phyloP scores from a whole-genome alignment of 2,888 invertebrate species.

The Ptychoptera contaminata region DNA sequence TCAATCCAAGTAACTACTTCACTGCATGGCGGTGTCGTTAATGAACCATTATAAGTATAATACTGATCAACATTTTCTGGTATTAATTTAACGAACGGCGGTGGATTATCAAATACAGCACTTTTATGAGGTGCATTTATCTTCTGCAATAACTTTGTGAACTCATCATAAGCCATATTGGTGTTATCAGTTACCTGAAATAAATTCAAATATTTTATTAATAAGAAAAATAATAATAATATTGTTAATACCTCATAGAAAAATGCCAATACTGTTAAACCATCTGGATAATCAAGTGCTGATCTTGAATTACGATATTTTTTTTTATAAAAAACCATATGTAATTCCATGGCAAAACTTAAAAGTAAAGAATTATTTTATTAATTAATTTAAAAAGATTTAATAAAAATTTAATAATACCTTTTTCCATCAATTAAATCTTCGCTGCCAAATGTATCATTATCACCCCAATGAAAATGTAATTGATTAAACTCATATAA shows the following conservation, averaged over 20 bases:
- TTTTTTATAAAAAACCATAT: constrained; percentile 59
- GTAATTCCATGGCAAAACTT: constrained; percentile 60
- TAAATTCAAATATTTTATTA: background rate
- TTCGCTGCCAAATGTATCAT: constrained; percentile 64
- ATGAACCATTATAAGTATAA: constrained; percentile 71
- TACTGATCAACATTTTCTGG: constrained; percentile 43
- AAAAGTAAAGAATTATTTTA: constrained; percentile 8
- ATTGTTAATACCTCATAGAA: constrained; percentile 49
- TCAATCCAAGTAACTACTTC: constrained; percentile 82
- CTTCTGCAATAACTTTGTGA: constrained; percentile 38
- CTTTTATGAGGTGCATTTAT: constrained; percentile 39
- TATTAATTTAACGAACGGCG: constrained; percentile 39
- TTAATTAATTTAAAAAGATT: background rate
- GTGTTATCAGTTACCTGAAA: constrained; percentile 18
- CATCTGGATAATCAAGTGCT: constrained; percentile 52
- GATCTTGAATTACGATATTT: constrained; percentile 42
- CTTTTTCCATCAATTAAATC: constrained; percentile 22
- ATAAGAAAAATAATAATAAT: background rate
- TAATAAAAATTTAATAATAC: background rate
- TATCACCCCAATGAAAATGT: constrained; percentile 66
- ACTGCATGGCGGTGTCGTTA: constrained; percentile 74
- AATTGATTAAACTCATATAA: constrained; percentile 56
- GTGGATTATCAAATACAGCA: constrained; percentile 33
- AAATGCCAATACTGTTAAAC: constrained; percentile 61
- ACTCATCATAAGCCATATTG: constrained; percentile 38